Conservation (phyloP, 2,797 vertebrate genomes). For the Lutjanus argentimaculatus region DNA sequence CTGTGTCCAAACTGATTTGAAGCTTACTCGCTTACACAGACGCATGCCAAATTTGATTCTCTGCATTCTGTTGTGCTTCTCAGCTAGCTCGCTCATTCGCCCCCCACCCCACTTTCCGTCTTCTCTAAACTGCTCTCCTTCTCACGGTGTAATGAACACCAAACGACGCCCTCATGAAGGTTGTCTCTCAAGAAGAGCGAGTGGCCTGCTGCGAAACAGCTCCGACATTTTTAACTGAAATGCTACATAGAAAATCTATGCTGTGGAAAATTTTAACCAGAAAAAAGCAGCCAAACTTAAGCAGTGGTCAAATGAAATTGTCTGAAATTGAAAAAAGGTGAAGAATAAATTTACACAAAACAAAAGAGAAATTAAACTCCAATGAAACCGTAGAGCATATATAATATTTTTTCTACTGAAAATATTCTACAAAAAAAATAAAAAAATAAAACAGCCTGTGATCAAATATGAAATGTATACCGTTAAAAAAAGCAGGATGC, state of each 20-base stretch:
- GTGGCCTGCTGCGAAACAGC: constrained; percentile 1
- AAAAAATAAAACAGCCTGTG: neutral
- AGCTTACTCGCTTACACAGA: constrained; percentile 83
- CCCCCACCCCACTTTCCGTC: constrained; percentile 52
- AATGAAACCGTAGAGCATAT: neutral
- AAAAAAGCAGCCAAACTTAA: constrained; percentile 5
- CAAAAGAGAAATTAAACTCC: constrained; percentile 18
- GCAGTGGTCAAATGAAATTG: constrained; percentile 21
- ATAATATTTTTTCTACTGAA: neutral
- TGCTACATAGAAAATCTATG: neutral
- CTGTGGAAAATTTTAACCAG: constrained; percentile 25
- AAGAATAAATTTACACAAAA: constrained; percentile 12
- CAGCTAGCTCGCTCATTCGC: constrained; percentile 51
- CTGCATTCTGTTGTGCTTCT: constrained; percentile 83
- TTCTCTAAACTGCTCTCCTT: constrained; percentile 69
- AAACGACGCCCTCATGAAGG: constrained; percentile 65
- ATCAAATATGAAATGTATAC: constrained; percentile 9
- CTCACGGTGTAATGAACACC: constrained; percentile 73
- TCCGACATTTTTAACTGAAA: neutral
- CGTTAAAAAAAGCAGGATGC: constrained; percentile 3
- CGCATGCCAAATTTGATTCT: constrained; percentile 85
- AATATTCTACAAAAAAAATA: constrained; percentile 1
- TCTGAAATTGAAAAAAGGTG: constrained; percentile 18
- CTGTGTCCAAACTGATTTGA: constrained; percentile 87
- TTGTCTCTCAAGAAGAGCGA: constrained; percentile 45